Base-by-base conservation (phyloP, 1,140 invertebrate species). In the Antheraea pernyi region DNA sequence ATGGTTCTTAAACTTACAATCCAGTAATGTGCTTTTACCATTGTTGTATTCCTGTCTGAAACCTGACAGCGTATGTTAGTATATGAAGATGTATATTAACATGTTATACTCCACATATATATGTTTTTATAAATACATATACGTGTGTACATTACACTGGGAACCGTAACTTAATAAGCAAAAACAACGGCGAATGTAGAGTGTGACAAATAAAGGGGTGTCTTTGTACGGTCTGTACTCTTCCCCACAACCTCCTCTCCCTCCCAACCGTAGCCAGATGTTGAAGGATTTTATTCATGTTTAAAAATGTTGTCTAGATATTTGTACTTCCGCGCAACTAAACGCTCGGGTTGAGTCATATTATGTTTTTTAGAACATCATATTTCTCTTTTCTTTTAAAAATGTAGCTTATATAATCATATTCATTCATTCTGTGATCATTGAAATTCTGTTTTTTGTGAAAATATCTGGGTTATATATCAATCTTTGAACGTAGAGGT, bases 131-230 rank as follows among this genome's bases (percentile, higher is more conserved):
- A 42, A 0, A 42, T n/a, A 53, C 46, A 7, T 53, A 53, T 53
- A 53, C 13, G 11, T 53, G 7, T 53, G 46, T 53, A 53, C 46
- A 53, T 53, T 53, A 16, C 46, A n/a, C 46, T 53, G 46, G 13
- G 1, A 53, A 53, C 46, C 46, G 16, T 53, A 53, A 53, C 46
- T 53, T 53, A 53, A 53, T 53, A 53, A 53, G 46, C 46, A 53
- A 53, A 53, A 53, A 53, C 46, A 53, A 16, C 11, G 46, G 46
- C 46, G 46, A 53, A 53, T 53, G 46, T 53, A 13, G 46, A 53
- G 16, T 53, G 46, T 53, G 46, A 53, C 46, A 53, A 53, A 53
- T 53, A 53, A 53, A 53, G 46, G 46, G 46, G 46, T n/a, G 46
- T 11, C 46, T 53, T 53, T 53, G 46, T 16, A 53, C 13, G 11